These are phyloP conservation scores for Sycophila sp. DNA, from an alignment of 1,140 invertebrate species.

Conservation along the genomic window DNA sequence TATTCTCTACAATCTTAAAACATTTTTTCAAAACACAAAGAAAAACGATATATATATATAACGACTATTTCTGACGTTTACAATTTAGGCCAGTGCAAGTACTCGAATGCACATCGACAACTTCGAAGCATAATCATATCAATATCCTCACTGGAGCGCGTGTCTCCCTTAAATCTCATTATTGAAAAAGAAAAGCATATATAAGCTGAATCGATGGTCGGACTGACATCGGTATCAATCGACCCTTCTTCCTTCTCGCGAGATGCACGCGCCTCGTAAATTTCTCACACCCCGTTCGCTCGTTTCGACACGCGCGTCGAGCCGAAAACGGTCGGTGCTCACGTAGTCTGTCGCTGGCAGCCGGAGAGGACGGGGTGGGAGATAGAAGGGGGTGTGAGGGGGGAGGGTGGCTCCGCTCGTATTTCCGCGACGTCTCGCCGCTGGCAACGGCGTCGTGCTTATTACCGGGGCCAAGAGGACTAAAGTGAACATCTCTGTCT, in stretches of 20 bases:
- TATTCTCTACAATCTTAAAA: too few relatives aligned
- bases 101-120: too few relatives aligned
- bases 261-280: constrained; percentile 58
- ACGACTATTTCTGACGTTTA: too few relatives aligned
- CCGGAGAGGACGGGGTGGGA: background rate
- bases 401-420: background rate
- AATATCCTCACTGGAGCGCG: too few relatives aligned
- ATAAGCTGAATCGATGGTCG: too few relatives aligned
- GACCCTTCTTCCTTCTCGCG: constrained; percentile 47
- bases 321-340: constrained; percentile 41
- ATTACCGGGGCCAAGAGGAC: constrained; percentile 4
- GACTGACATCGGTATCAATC: too few relatives aligned
- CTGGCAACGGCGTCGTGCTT: background rate
- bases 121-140: too few relatives aligned
- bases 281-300: constrained; percentile 54
- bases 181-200: too few relatives aligned
- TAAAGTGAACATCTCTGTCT: constrained; percentile 21
- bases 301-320: constrained; percentile 59
- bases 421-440: background rate
- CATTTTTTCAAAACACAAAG: too few relatives aligned
- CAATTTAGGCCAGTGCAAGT: too few relatives aligned
- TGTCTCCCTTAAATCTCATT: too few relatives aligned
- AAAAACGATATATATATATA: too few relatives aligned
- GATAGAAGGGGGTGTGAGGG: background rate
- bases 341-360: background rate